phyloP scores from a whole-genome alignment of 2,797 vertebrate genomes.

The Intellagama lesueurii region DNA sequence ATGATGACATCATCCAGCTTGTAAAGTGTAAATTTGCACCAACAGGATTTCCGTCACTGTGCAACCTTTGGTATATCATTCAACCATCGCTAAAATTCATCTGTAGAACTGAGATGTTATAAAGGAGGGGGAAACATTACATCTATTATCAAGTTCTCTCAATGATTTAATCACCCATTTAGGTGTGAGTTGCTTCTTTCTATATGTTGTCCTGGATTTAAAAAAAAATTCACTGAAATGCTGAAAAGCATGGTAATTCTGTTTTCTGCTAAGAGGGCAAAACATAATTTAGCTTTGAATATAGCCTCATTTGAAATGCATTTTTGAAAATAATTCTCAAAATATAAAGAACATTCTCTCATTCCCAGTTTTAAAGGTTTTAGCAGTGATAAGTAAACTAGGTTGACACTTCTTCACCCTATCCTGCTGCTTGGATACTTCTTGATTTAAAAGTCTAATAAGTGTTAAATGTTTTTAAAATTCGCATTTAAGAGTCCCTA shows the following conservation, averaged over 20 bases:
- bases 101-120: slow-evolving; percentile 17
- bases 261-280: not conserved
- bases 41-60: too few relatives aligned
- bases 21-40: too few relatives aligned
- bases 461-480: not conserved
- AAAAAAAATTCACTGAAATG: not conserved
- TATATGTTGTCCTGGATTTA: not conserved
- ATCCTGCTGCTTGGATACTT: not conserved
- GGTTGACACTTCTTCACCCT: not conserved
- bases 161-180: not conserved
- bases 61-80: not conserved
- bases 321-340: fast-evolving
- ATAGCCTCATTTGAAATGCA: not conserved
- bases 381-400: not conserved
- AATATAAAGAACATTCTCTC: not conserved
- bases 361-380: not conserved
- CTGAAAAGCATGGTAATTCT: not conserved
- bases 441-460: not conserved
- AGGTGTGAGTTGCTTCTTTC: not conserved
- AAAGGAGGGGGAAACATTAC: not conserved
- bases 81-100: not conserved
- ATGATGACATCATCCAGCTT: too few relatives aligned
- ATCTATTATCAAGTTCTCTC: not conserved
- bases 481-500: not conserved
- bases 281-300: not conserved